These are phyloP conservation scores for Druon quercuslanigerum DNA, from an alignment of 1,140 invertebrate genomes.

Conservation along the genomic window DNA sequence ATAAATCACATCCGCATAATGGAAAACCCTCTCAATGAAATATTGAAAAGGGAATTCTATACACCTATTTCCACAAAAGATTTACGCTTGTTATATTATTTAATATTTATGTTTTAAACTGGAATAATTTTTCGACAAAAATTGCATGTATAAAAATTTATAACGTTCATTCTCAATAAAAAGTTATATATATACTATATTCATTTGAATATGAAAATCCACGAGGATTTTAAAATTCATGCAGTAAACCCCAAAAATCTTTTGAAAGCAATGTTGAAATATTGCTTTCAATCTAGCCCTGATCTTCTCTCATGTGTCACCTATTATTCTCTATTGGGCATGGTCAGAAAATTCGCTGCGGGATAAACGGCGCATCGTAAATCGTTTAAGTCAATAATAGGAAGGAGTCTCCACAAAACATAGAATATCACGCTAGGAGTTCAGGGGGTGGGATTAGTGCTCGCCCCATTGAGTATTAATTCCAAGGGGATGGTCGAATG, in stretches of 20 bases:
- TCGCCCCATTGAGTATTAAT: constrained; percentile 26
- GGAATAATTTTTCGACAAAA: no score
- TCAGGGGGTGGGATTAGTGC: constrained; percentile 27
- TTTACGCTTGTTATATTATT: no score
- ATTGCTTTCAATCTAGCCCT: neutral
- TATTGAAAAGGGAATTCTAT: no score
- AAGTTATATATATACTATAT: no score
- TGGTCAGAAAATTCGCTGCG: constrained; percentile 1
- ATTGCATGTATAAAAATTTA: no score
- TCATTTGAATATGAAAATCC: no score
- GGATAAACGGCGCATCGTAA: neutral
- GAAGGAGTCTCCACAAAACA: constrained; percentile 21
- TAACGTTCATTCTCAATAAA: no score
- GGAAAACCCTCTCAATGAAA: neutral
- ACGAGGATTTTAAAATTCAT: neutral
- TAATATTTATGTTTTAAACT: no score
- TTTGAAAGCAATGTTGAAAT: neutral
- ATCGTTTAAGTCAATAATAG: constrained; percentile 31
- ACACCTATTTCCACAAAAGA: no score
- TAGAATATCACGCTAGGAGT: constrained; percentile 15
- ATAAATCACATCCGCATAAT: neutral
- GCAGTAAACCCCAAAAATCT: neutral
- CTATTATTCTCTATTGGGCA: constrained; percentile 6
- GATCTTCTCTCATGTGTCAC: neutral
- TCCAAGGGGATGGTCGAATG: constrained; percentile 5